phyloP scores from a whole-genome alignment of 2,888 invertebrate genomes.

The Ceratothoa steindachneri region DNA sequence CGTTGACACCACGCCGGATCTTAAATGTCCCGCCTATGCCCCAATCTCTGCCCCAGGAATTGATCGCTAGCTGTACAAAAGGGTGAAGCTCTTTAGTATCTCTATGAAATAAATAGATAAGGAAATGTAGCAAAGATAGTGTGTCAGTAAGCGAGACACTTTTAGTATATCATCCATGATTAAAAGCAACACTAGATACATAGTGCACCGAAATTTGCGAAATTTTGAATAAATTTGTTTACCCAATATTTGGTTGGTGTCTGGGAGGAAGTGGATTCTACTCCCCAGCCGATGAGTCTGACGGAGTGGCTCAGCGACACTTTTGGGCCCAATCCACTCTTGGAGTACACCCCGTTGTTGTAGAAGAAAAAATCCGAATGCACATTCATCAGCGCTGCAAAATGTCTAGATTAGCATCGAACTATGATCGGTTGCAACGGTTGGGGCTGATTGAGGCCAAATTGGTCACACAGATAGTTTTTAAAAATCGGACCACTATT shows the following conservation, averaged over 20 bases:
- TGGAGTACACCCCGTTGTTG: conserved; percentile 74
- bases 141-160: too few relatives aligned
- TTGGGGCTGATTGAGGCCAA: too few relatives aligned
- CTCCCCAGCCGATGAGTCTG: conserved; percentile 87
- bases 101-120: too few relatives aligned
- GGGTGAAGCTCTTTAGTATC: not conserved
- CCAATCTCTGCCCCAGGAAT: conserved; percentile 90
- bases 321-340: conserved; percentile 57
- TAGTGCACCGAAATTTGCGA: too few relatives aligned
- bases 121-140: too few relatives aligned
- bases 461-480: too few relatives aligned
- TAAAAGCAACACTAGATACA: too few relatives aligned
- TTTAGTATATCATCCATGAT: too few relatives aligned
- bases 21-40: conserved; percentile 88
- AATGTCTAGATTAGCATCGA: too few relatives aligned
- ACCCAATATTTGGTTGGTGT: conserved; percentile 77
- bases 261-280: conserved; percentile 59
- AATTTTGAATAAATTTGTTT: too few relatives aligned
- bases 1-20: conserved; percentile 76
- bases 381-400: conserved; percentile 79
- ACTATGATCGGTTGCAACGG: too few relatives aligned
- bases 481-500: too few relatives aligned
- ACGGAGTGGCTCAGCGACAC: conserved; percentile 76
- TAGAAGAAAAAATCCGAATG: conserved; percentile 91
- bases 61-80: conserved; percentile 72